phyloP scores from a whole-genome alignment of 2,113 vertebrate species.

The Crotalus tigris region DNA sequence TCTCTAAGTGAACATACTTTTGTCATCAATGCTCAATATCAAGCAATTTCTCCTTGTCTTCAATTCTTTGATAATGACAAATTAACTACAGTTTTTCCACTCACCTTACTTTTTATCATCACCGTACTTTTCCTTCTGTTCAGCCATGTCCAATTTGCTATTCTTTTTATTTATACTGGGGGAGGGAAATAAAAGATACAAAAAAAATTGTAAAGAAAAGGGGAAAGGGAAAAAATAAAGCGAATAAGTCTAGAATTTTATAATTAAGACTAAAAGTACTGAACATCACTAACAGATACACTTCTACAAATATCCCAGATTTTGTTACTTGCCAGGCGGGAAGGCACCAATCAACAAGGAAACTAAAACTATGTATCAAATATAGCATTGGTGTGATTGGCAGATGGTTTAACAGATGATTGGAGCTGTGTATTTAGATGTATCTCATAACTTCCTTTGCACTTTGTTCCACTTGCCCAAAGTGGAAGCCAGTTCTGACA shows the following conservation, averaged over 20 bases:
- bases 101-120: neutral
- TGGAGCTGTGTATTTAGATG: neutral
- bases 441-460: neutral
- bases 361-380: neutral
- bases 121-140: neutral
- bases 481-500: neutral
- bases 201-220: neutral
- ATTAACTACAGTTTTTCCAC: neutral
- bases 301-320: neutral
- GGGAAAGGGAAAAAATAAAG: neutral
- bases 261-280: neutral
- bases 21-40: neutral
- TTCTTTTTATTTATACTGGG: neutral
- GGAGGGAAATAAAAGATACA: neutral
- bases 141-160: neutral
- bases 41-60: neutral
- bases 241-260: neutral
- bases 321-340: neutral
- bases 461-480: neutral
- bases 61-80: neutral
- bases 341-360: neutral
- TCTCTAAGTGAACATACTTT: neutral
- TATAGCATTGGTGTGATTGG: neutral
- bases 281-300: neutral
- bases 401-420: neutral